Evolutionary conservation across 1,140 invertebrate genomes (phyloP), one percentile per base, ranked within the genome.

Genomic region (Drosophila pectinifera): DNA sequence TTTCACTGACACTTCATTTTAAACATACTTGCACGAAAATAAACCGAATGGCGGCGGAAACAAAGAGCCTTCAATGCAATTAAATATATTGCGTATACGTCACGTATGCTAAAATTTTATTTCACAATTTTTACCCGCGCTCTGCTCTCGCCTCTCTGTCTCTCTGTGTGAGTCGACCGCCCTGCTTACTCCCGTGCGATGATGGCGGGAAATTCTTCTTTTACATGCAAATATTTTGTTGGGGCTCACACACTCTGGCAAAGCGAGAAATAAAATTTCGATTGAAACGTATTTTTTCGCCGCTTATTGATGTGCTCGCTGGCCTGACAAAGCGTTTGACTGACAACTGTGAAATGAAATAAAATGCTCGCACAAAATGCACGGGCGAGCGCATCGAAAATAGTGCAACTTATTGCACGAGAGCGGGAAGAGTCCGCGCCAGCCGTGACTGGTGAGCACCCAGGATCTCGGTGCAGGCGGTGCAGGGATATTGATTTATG

Each of bases 321-420:
- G 64, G 34, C 39, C 74, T 82, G 83, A 88, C 82, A 88, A 86
- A 88, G 74, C 78, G 75, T 78, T 68, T 79, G 79, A 88, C 83
- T 67, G 79, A 88, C 64, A 83, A 59, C 83, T 77, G 70, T 58
- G 65, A 81, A 82, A 79, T 61, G 46, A 64, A 78, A 73, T 73
- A 63, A 68, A 72, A 78, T 55, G 54, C 62, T 49, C 22, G 36
- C 59, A 45, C 46, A 58, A 49, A 86, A 67, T 61, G 46, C 54
- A 51, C 49, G 54, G 59, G 49, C 70, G 73, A 76, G 54, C 53
- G 76, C 77, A 78, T 88, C 73, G 65, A 74, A 86, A 81, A 80
- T 73, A 61, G 55, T 68, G 67, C 79, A 82, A 78, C 73, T 69
- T 73, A 63, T 51, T 61, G 36, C 45, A 54, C 8, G 20, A 41